These are phyloP conservation scores for Solenopsis fugax DNA, from an alignment of 1,140 invertebrate genomes.

Conservation along the genomic window DNA sequence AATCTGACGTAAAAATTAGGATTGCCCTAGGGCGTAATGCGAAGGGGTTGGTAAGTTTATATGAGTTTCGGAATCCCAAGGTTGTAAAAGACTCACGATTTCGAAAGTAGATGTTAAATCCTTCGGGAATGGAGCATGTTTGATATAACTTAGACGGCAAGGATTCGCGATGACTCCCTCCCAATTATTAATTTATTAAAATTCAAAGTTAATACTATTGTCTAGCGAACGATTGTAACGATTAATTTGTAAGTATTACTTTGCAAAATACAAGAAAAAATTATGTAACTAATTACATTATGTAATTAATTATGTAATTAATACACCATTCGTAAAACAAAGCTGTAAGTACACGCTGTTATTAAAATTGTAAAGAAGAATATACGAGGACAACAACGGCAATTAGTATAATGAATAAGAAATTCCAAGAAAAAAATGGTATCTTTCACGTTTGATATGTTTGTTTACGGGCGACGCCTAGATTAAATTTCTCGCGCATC, in stretches of 20 bases:
- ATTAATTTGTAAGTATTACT: neutral
- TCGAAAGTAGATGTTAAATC: constrained; percentile 44
- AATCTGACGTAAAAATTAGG: constrained; percentile 72
- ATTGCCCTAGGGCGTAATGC: constrained; percentile 55
- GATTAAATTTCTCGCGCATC: constrained; percentile 64
- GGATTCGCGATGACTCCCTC: neutral
- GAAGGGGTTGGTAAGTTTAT: constrained; percentile 53
- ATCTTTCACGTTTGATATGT: constrained; percentile 51
- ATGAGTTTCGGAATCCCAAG: constrained; percentile 48
- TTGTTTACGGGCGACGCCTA: constrained; percentile 12
- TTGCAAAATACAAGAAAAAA: neutral
- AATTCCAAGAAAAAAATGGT: neutral
- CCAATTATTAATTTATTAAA: neutral
- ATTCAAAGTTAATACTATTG: neutral
- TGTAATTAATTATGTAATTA: constrained; percentile 1
- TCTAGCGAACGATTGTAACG: neutral
- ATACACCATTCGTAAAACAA: neutral
- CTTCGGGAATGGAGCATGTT: constrained; percentile 5
- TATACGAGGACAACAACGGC: neutral
- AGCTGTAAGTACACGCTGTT: neutral
- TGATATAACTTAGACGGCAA: constrained; percentile 21
- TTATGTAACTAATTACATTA: constrained; percentile 20
- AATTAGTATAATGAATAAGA: constrained; percentile 58
- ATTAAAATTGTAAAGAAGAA: constrained; percentile 18
- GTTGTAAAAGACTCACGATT: constrained; percentile 44